Base-by-base conservation (phyloP, 2,888 invertebrate genomes). In the Orthosia cruda region DNA sequence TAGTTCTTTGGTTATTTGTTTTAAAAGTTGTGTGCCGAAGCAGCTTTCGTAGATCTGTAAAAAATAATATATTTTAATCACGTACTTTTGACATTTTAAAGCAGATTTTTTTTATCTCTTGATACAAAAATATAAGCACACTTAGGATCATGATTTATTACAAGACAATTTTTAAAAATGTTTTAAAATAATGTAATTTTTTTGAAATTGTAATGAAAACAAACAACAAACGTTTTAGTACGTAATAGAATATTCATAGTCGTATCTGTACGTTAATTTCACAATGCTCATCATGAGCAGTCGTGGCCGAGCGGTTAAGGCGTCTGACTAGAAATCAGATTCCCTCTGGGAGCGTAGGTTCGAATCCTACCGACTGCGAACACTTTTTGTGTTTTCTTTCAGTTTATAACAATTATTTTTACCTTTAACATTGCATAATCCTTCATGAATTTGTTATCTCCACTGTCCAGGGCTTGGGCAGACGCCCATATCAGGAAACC, bases 341-440 rank as follows among this genome's bases (percentile, higher is more conserved):
- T 98, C 98, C 98, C 98, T 98, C 98, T 98, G 98, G 98, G 98
- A 98, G 98, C 98, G 98, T 98, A 98, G 98, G 98, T 98, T 98
- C 98, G 98, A 98, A 98, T 98, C 98, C 98, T 98, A 98, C 98
- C 98, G 98, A 97, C 98, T 98, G 98, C 98, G 98, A 89, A 91
- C 0, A 7, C 78, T 90, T 94, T 95, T 92, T 85, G 64, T 12
- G 75, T 1, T 59, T 52, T 20, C 45, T 65, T 4, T 3, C 1
- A 0, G 7, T 63, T 18, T 13, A 0, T 47, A 32, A 13, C 0
- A 2, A 7, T 26, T 12, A 23, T 40, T 52, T 73, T 89, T 91
- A 98, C 98, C 97, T 98, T 98, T 97, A 98, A 97, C 97, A 98
- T 97, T 26, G 98, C 98, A 88, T 98, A 98, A 93, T 98, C 98